These are phyloP conservation scores for Selene dorsalis DNA, from an alignment of 2,797 vertebrate species.

Conservation along the genomic window DNA sequence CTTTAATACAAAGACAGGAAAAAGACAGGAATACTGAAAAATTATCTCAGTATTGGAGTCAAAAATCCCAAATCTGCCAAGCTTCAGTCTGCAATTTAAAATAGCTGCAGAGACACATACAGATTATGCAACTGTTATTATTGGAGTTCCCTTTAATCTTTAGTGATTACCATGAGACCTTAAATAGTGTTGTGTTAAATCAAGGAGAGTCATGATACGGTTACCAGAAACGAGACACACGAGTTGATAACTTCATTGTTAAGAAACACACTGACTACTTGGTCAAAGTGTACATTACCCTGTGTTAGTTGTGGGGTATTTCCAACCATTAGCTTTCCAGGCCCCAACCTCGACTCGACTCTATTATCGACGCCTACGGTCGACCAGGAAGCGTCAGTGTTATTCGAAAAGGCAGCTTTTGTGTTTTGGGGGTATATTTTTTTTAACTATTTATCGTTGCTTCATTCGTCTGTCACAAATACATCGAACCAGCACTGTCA, in stretches of 20 bases:
- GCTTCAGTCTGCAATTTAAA: neutral
- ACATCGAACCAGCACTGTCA: slow-evolving; percentile 8
- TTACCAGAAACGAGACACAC: neutral
- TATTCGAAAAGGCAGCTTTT: rapidly evolving
- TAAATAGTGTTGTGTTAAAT: neutral
- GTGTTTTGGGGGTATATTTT: neutral
- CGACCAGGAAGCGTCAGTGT: neutral
- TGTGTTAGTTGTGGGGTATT: slow-evolving; percentile 15
- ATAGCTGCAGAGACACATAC: neutral
- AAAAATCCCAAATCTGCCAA: neutral
- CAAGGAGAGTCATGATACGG: neutral
- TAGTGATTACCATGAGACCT: neutral
- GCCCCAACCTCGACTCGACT: slow-evolving; percentile 31
- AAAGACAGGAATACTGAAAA: too few species aligned
- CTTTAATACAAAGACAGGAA: too few species aligned
- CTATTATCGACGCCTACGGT: neutral
- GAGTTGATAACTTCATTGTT: too few species aligned
- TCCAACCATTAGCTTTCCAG: slow-evolving; percentile 32
- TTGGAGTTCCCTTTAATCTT: neutral
- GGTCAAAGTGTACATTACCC: neutral
- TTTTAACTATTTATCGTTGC: neutral
- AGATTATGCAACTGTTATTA: slow-evolving; percentile 12
- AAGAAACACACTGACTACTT: neutral
- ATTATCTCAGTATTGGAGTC: too few species aligned
- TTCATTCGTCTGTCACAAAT: neutral